Evolutionary conservation across 2,113 vertebrate genomes (phyloP), one percentile per base, ranked within the genome.

Genomic region (Pipra filicauda): DNA sequence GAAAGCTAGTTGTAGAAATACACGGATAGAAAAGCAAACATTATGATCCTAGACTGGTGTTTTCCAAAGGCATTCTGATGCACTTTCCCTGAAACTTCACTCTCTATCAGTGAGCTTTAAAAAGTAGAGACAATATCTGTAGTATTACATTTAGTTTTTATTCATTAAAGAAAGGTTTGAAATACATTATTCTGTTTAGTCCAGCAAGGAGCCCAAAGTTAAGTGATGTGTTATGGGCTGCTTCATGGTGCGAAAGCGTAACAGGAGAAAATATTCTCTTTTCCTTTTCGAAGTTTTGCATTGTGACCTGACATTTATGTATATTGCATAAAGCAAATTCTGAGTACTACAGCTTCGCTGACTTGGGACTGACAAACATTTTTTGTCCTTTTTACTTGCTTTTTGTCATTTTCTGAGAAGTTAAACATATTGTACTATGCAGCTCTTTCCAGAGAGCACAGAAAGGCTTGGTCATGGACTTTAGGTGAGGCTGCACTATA

Each of bases 311-410:
- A 61, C 94, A 80, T 88, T 92, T 93, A 91, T 96, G 77, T 91
- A 76, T 93, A 78, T 95, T 96, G 78, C 88, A 91, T 90, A 89
- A 96, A 93, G 62, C 54, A 84, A 44, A 90, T 77, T 77, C 44
- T 62, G 37, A 96, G 61, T 46, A 49, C 14, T 48, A 43, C 64
- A 92, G 65, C 85, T 91, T 88, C 52, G 39, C 44, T 61, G 86
- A 52, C 49, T 89, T 88, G 81, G 74, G 80, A 37, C 35, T 72
- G 43, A 88, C 26, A 76, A 80, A 66, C 22, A 48, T 33, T 37
- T 85, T 81, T 85, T 88, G 24, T 89, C 14, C 12, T 71, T 65
- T 86, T 92, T 67, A 35, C 71, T 93, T 75, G 35, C 8, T 93
- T 95, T 65, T 84, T 95, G n/a, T 80, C 1, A 3, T 95, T 79